Conservation (phyloP, 2,888 invertebrate genomes). For the Linnaemya tessellans region DNA sequence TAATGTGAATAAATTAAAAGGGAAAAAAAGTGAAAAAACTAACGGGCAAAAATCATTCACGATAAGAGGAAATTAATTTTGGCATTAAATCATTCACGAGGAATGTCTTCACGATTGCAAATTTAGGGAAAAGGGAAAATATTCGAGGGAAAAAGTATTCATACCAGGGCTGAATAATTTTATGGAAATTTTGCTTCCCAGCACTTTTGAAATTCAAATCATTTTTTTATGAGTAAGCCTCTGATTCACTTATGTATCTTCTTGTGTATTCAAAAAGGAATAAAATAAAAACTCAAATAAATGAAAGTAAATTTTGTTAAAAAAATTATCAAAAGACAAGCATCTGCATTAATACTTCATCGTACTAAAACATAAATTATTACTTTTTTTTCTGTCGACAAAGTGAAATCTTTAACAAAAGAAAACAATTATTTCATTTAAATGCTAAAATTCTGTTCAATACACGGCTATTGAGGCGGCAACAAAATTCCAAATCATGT, state of each 20-base stretch:
- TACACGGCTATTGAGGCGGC: slow-evolving; percentile 12
- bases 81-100: too few species aligned
- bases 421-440: slow-evolving; percentile 56
- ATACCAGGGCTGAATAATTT: too few species aligned
- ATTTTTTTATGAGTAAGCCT: neutral
- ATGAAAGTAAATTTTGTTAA: slow-evolving; percentile 41
- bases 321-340: slow-evolving; percentile 18
- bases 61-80: too few species aligned
- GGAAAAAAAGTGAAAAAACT: too few species aligned
- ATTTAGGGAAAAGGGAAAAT: too few species aligned
- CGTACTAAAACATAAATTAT: slow-evolving; percentile 36
- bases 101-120: too few species aligned
- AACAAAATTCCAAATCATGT: slow-evolving; percentile 59
- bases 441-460: slow-evolving; percentile 29
- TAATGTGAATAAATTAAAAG: too few species aligned
- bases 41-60: too few species aligned
- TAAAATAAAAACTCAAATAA: neutral
- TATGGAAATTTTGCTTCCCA: too few species aligned
- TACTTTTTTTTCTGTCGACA: slow-evolving; percentile 13
- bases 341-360: slow-evolving; percentile 24
- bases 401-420: slow-evolving; percentile 60
- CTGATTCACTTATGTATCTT: slow-evolving; percentile 13
- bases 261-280: neutral
- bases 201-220: too few species aligned
- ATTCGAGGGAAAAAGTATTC: too few species aligned